Base-by-base conservation (phyloP, 1,140 invertebrate genomes). In the Drosophila willistoni region DNA sequence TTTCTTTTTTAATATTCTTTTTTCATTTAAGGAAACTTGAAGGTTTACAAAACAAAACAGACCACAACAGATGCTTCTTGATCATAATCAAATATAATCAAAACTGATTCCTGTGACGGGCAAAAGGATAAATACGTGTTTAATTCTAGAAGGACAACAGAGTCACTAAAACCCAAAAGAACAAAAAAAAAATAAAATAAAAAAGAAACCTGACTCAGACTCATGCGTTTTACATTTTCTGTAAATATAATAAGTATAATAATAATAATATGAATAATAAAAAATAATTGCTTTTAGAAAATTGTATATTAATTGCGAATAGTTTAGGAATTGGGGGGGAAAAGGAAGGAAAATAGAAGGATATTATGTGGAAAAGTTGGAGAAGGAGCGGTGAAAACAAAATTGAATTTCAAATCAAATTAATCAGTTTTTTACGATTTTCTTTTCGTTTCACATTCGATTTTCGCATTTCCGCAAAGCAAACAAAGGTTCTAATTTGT, bases 1-100 rank as follows among this genome's bases (percentile, higher is more conserved):
- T 72, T 79, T 77, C n/a, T 34, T 9, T 34, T 71, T 83, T 70
- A 77, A 79, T 82, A 64, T 69, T 75, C 68, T 73, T 68, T 79
- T 84, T 84, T 89, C 78, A 81, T 89, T 84, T 90, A 89, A 90
- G 79, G 83, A 89, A 90, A 90, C 87, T 90, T 82, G 74, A 81
- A 81, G 70, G 79, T 77, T 87, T 90, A 90, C 87, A 90, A 90
- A 91, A 90, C 83, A 87, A 87, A 90, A 89, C 84, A 89, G 84
- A 89, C 84, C 84, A 89, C 84, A 89, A 89, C 84, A 89, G 84
- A 89, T 90, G 84, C 84, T 78, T 80, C 61, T 87, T 78, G 85
- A 84, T 89, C 73, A 73, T 79, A 89, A 77, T 72, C 71, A 51
- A 86, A 83, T 79, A 73, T 68, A 86, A 86, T 83, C 77, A 56